Evolutionary conservation across 1,140 invertebrate genomes (phyloP), one percentile per base, ranked within the genome.

Genomic region (Chelonus insularis): DNA sequence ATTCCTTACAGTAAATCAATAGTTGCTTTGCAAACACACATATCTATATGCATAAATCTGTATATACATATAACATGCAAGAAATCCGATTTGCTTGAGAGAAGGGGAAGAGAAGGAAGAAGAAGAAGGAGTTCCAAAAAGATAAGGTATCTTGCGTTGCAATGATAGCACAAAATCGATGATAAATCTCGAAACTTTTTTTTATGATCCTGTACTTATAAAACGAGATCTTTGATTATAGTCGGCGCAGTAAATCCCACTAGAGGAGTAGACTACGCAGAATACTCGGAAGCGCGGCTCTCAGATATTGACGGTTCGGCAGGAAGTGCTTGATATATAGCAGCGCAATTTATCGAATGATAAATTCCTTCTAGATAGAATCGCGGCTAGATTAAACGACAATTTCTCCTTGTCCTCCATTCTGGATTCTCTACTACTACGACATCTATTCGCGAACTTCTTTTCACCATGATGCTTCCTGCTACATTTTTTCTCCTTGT

Each of bases 321-420:
- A 65, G 69, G 70, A 72, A 72, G 70, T 71, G 64, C 65, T 68
- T 72, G 73, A 73, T 74, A 75, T 73, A 75, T 59, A 54, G 57
- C 64, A 57, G 68, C 47, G 72, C 78, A 81, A 80, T 81, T 80
- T 80, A 80, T 80, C 78, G 78, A 81, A 80, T 81, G 79, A 82
- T 82, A 82, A 80, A 82, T 82, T 80, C 72, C 71, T 61, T 59
- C 39, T 63, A 75, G 79, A 80, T 80, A 77, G 78, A 72, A 80
- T 80, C 79, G 72, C 72, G 73, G 77, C 78, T 77, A 78, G 78
- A 80, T 82, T 82, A 80, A 80, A 80, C 74, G 78, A 73, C 77
- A 72, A 78, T 76, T 77, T 72, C 66, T 72, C 56, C 65, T 70
- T 63, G 56, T 66, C 63, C 62, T 60, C 56, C 39, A 39, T 36